Evolutionary conservation across 2,888 invertebrate species (phyloP).

Genomic region (Cerastis rubricosa): DNA sequence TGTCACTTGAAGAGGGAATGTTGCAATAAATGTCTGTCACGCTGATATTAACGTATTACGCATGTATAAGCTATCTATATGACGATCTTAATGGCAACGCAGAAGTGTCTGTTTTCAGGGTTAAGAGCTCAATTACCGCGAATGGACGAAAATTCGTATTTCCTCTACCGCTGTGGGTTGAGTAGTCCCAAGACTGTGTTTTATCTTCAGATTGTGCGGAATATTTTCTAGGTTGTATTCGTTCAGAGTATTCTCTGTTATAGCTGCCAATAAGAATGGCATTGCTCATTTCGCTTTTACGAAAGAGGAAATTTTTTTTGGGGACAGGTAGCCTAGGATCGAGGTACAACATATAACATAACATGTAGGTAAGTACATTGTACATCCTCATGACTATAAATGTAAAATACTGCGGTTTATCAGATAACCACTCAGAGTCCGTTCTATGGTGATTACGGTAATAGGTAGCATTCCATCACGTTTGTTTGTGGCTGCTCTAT

Average conservation of each 20-base stretch:
- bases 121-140: slow-evolving; percentile 55
- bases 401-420: slow-evolving; percentile 8
- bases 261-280: slow-evolving; percentile 5
- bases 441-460: slow-evolving; percentile 1
- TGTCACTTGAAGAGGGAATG: slow-evolving; percentile 57
- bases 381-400: slow-evolving; percentile 4
- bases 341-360: neutral
- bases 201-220: slow-evolving; percentile 12
- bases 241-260: slow-evolving; percentile 12
- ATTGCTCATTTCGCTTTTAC: neutral
- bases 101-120: slow-evolving; percentile 55
- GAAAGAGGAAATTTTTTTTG: slow-evolving; percentile 31
- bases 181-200: slow-evolving; percentile 37
- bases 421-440: neutral
- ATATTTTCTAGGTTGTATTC: slow-evolving; percentile 30
- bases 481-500: neutral
- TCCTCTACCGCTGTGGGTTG: slow-evolving; percentile 28
- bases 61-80: slow-evolving; percentile 61
- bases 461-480: slow-evolving; percentile 12
- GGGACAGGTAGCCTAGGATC: slow-evolving; percentile 1
- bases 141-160: slow-evolving; percentile 58
- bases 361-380: neutral
- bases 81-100: slow-evolving; percentile 56
- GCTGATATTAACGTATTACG: slow-evolving; percentile 54
- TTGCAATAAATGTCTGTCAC: slow-evolving; percentile 59